These are phyloP conservation scores for Channa striata DNA, from an alignment of 2,797 vertebrate species.

Conservation along the genomic window DNA sequence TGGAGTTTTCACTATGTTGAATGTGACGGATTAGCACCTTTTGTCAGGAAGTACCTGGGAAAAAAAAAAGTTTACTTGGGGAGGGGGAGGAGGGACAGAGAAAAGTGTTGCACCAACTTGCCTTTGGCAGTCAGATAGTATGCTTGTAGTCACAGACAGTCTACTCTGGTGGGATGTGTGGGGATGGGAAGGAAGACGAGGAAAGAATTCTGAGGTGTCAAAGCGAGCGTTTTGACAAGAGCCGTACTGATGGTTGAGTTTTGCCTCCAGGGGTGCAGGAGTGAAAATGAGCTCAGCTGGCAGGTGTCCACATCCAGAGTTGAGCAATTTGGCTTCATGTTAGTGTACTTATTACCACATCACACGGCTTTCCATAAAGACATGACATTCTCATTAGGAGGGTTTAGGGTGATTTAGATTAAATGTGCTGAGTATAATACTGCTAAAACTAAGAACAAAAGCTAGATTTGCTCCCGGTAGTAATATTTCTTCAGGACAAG, in stretches of 20 bases:
- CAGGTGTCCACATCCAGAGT: constrained; percentile 69
- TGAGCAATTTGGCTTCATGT: constrained; percentile 66
- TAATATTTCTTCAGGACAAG: constrained; percentile 29
- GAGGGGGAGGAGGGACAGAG: constrained; percentile 6
- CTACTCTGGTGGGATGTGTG: constrained; percentile 60
- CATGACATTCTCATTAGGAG: constrained; percentile 61
- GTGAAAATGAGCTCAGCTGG: constrained; percentile 76
- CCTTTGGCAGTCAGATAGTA: constrained; percentile 59
- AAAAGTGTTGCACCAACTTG: constrained; percentile 59
- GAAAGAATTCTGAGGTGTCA: constrained; percentile 66
- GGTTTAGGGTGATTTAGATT: constrained; percentile 54
- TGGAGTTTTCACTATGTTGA: constrained; percentile 28
- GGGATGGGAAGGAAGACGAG: constrained; percentile 39
- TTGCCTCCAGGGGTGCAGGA: constrained; percentile 51
- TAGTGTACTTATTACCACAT: constrained; percentile 57
- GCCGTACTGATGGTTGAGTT: constrained; percentile 58
- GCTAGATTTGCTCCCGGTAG: not conserved
- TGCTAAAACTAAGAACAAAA: constrained; percentile 54
- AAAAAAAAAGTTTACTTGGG: constrained; percentile 13
- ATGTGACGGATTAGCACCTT: constrained; percentile 47
- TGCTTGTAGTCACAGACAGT: constrained; percentile 56
- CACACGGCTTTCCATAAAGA: constrained; percentile 56
- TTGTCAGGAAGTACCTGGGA: constrained; percentile 48
- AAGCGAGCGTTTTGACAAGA: constrained; percentile 74
- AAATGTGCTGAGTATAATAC: constrained; percentile 46